Base-by-base conservation (phyloP, 2,888 invertebrate species). In the Macaria liturata region DNA sequence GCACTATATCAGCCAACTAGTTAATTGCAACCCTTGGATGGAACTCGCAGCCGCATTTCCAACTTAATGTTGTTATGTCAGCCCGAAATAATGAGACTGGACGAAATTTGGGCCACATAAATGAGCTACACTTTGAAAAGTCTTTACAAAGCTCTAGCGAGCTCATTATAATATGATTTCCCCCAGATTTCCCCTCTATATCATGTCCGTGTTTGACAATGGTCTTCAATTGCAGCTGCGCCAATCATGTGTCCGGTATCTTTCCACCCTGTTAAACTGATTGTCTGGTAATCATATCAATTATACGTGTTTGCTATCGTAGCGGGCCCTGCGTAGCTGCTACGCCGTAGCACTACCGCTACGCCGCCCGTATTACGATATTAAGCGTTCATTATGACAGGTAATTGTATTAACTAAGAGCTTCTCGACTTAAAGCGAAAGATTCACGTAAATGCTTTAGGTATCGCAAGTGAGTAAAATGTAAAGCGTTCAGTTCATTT, bases 21-120 rank as follows among this genome's bases (percentile, higher is more conserved):
- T 88, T 88, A 87, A 88, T 87, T 88, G 88, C 84, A 83, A 84
- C 80, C 79, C 83, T 84, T 81, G 83, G 77, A 85, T 88, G 84
- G 84, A 83, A 86, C 82, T 88, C 81, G 76, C 79, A 79, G 83
- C 84, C 85, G 80, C 84, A 86, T 86, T 88, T 86, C 83, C 79
- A 85, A 86, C 80, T 86, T 85, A 83, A 86, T 86, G 81, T 80
- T 82, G 83, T 84, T 80, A 80, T 79, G 82, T 83, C 83, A 83
- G 80, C 76, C 70, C 76, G 76, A 81, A 84, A 84, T 86, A 86
- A 86, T 84, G 82, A 82, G 77, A 76, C 74, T 72, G 77, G 76
- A 76, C 69, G 68, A 76, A 78, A 67, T 74, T 70, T 69, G 68
- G 70, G 72, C 65, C 64, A 72, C 75, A 75, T 71, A 68, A 60